phyloP scores from a whole-genome alignment of 30 jellyfish, hydroid and myxozoan species.

The Phacellophora camtschatica region DNA sequence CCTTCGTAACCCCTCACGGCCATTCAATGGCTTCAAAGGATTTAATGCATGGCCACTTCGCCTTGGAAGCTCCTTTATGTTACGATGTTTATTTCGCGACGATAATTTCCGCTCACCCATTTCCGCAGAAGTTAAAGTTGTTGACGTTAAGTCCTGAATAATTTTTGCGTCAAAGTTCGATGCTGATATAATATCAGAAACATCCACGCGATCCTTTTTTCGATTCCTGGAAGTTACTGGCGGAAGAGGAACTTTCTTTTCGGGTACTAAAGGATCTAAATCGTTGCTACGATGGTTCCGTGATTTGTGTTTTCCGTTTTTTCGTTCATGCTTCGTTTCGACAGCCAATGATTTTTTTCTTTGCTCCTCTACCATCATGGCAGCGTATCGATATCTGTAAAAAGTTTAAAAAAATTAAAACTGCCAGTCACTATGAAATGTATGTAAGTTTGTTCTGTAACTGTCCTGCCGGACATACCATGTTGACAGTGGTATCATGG shows the following conservation, averaged over 20 bases:
- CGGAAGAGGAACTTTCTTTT: constrained; percentile 40
- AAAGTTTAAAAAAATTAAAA: no score
- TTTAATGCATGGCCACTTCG: constrained; percentile 20
- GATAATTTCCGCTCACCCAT: constrained; percentile 18
- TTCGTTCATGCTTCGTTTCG: constrained; percentile 2
- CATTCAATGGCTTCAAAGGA: constrained; percentile 22
- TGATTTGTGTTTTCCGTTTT: not conserved
- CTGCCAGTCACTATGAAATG: no score
- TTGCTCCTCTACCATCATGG: not conserved
- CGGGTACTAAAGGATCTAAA: not conserved
- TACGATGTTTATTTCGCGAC: not conserved
- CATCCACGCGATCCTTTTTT: constrained; percentile 38
- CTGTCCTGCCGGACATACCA: no score
- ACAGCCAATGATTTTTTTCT: not conserved
- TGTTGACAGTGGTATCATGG: no score
- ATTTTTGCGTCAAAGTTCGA: constrained; percentile 33
- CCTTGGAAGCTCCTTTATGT: not conserved
- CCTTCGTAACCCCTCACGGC: constrained; percentile 10
- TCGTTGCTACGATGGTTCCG: not conserved
- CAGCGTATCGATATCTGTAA: constrained; percentile 63
- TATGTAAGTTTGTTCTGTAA: no score
- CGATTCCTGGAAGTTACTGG: constrained; percentile 69
- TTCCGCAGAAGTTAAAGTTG: not conserved
- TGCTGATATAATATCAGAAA: constrained; percentile 46
- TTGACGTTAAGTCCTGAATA: constrained; percentile 17